Base-by-base conservation (phyloP, 2,113 vertebrate genomes). In the Sturnus vulgaris region DNA sequence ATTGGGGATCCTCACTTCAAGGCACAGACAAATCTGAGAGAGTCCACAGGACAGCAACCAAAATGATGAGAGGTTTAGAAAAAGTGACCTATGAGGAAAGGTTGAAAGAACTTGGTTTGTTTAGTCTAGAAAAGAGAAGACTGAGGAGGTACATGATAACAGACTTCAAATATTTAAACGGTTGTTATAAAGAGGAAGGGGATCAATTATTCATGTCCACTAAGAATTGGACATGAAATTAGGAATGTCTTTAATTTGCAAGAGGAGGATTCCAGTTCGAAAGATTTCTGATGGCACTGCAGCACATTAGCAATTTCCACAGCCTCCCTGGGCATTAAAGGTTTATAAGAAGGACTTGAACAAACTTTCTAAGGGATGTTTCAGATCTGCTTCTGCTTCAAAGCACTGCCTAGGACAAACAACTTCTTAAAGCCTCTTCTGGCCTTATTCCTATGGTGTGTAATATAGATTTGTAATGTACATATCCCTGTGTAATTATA, bases 61-160 rank as follows among this genome's bases (percentile, higher is more conserved):
- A 91, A 75, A 95, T 39, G 83, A 95, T 68, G 91, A 71, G 75
- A 95, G 91, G 89, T 94, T 96, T 91, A 84, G 92, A 95, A 92
- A 84, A 71, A 93, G 49, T 95, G 96, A 96, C 96, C 95, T 95
- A 91, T 92, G 94, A 95, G 89, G 91, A 87, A 95, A 95, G 89
- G 94, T 96, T 95, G 94, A 91, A 95, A 93, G 91, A 97, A 92
- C 94, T 96, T 86, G 83, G 65, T 93, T 97, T 96, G 96, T 97
- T 97, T 97, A 97, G 96, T 97, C 95, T 97, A 53, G 94, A 57
- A 96, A 92, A 93, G 83, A 71, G 92, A 92, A 95, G 92, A 91
- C 94, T 91, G 83, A 95, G 94, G 92, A 97, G 96, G 89, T 91
- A 95, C 83, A 89, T 71, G 95, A 96, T 97, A 97, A 93, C 92